Base-by-base conservation (phyloP, 2,797 vertebrate genomes). In the Sebastes nivosus region DNA sequence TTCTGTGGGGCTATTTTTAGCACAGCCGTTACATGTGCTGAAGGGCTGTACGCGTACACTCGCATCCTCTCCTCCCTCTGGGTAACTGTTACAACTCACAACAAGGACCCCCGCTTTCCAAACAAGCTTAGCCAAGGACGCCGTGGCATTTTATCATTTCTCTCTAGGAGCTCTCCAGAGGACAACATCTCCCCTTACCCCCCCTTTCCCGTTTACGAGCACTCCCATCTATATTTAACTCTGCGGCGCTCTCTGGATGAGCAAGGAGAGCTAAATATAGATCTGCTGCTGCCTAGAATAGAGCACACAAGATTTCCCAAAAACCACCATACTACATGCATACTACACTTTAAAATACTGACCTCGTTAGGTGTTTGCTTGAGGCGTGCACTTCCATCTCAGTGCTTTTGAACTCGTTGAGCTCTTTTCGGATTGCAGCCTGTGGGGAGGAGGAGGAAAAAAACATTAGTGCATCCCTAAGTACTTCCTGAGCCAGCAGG, bases 401-500 rank as follows among this genome's bases (percentile, higher is more conserved):
- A 0, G 98, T 99, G 89, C 98, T 99, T 94, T 99, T 99, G 96
- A 99, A 99, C 86, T 99, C 98, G n/a, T 99, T 99, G 84, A 99
- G 96, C 92, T 99, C 98, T 91, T 99, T 99, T 69, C 98, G 97
- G 92, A 99, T 99, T 13, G 98, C 98, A 83, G 98, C 98, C 98
- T 99, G 92, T 58, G 20, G 67, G n/a, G 34, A 55, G 6, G 34
- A 22, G 52, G 38, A 42, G 38, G 38, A 42, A 42, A 25, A 84
- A 57, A 67, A 16, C 54, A 65, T 93, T 77, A 92, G 79, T 67
- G 67, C 66, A 63, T 91, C 77, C 22, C 42, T 66, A 79, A 80
- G 80, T 85, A 75, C 83, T 69, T 54, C 42, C 52, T 18, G 54
- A 80, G 64, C 70, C 75, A 67, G 1, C 3, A 3, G 36, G 73